Evolutionary conservation across 2,888 invertebrate genomes (phyloP), one percentile per base, ranked within the genome.

Genomic region (Drosophila trichaetosa): DNA sequence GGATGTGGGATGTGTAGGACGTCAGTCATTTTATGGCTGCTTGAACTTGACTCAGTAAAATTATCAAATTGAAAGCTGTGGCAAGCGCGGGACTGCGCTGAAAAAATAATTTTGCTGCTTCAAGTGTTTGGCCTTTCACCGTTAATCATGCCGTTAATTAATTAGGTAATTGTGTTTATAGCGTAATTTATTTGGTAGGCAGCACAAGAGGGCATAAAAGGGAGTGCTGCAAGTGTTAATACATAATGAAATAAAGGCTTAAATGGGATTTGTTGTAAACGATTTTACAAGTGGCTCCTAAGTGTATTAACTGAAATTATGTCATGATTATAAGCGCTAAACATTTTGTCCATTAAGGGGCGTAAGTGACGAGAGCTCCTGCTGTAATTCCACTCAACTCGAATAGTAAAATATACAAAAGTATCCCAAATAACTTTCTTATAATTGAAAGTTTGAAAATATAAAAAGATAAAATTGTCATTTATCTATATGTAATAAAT

Each of bases 141-240:
- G 72, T 82, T 82, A 76, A 84, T 79, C 82, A 82, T 72, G 70
- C 51, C 53, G 54, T 79, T 87, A 82, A 87, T 84, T 89, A 89
- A 87, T 89, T 82, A 77, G 71, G 77, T 79, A 89, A 85, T 85
- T 87, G 74, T 64, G 56, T 77, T 86, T 67, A 70, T 71, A 80
- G 74, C 76, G 76, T 69, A 69, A 82, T 79, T 76, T 82, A 73
- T 82, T 53, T 60, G 61, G 36, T 48, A 33, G 49, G n/a, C 54
- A 38, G 29, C 53, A 42, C 36, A 60, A 40, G 24, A 51, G 16
- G 49, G 18, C 27, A 27, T 24, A 18, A 49, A 18, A 27, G 24
- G 21, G 24, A 31, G 36, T 33, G 21, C 31, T n/a, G 52, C 53
- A 71, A 56, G 72, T 70, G 76, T 76, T 79, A 87, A 87, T 64